Evolutionary conservation across 2,797 vertebrate genomes (phyloP).

Genomic region (Gambusia yucatana): DNA sequence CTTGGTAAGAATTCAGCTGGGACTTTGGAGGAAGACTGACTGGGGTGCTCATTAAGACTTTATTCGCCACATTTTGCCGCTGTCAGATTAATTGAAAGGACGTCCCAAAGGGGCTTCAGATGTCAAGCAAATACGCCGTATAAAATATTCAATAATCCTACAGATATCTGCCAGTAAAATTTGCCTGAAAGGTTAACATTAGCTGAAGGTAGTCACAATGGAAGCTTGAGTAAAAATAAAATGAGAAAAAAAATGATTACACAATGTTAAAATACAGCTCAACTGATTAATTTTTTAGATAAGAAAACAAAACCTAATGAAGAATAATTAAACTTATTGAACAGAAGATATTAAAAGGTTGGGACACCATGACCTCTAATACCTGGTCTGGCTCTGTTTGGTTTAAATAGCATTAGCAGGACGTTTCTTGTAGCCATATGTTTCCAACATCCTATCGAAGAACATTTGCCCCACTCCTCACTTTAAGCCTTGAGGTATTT

Average conservation of each 20-base stretch:
- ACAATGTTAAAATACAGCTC: not conserved
- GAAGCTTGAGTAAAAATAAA: not conserved
- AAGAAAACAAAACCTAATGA: not conserved
- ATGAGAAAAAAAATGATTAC: not conserved
- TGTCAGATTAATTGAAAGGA: constrained; percentile 1
- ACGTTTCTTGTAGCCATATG: not conserved
- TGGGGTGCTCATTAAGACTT: constrained; percentile 3
- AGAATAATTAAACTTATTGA: not conserved
- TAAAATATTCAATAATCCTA: constrained; percentile 4
- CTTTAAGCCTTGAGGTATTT: not conserved
- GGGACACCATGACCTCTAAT: not conserved
- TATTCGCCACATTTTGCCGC: not conserved
- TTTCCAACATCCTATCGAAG: not conserved
- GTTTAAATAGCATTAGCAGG: not conserved
- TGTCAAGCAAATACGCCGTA: not conserved
- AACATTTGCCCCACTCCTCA: not conserved
- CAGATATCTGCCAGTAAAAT: not conserved
- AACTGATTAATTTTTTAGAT: not conserved
- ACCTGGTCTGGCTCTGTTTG: not conserved
- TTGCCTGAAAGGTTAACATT: not conserved
- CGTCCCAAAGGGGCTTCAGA: not conserved
- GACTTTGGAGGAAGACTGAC: constrained; percentile 8
- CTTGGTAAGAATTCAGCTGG: constrained; percentile 4
- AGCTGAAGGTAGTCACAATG: not conserved
- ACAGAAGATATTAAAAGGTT: not conserved